phyloP scores from a whole-genome alignment of 2,888 invertebrate species.

The Ormyrus thymus region DNA sequence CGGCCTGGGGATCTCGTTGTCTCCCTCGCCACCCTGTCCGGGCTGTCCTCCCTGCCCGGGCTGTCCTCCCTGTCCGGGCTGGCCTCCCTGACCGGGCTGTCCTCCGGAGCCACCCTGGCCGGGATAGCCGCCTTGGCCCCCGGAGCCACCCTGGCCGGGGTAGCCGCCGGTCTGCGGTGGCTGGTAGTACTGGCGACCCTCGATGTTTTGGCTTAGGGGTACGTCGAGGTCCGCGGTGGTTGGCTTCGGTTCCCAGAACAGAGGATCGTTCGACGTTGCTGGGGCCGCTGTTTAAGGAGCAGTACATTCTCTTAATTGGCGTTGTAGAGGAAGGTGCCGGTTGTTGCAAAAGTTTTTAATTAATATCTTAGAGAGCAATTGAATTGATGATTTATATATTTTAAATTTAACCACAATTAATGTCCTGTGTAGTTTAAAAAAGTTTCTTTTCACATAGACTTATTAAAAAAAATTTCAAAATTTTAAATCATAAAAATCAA shows the following conservation, averaged over 20 bases:
- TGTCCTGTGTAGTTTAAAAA: too few species aligned
- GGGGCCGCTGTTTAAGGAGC: not conserved
- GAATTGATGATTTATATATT: too few species aligned
- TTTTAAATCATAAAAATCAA: too few species aligned
- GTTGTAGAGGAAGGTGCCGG: too few species aligned
- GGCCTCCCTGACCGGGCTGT: slow-evolving; percentile 13
- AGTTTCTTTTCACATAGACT: too few species aligned
- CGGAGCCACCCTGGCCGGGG: slow-evolving; percentile 18
- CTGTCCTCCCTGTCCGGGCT: slow-evolving; percentile 29
- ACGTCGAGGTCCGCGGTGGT: not conserved
- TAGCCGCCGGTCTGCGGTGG: slow-evolving; percentile 20
- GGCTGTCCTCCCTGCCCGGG: slow-evolving; percentile 59
- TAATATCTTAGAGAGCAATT: too few species aligned
- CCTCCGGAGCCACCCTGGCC: slow-evolving; percentile 57
- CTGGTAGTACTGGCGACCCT: slow-evolving; percentile 39
- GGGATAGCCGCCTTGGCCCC: slow-evolving; percentile 31
- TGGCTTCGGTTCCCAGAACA: slow-evolving; percentile 11
- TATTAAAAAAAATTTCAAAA: too few species aligned
- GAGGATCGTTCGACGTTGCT: not conserved
- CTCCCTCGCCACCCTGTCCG: slow-evolving; percentile 58
- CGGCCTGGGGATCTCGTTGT: slow-evolving; percentile 64
- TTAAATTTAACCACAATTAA: too few species aligned
- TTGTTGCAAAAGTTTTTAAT: too few species aligned
- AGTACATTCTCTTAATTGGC: too few species aligned
- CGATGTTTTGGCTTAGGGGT: slow-evolving; percentile 10